These are phyloP conservation scores for Oncorhynchus mykiss DNA, from an alignment of 2,113 vertebrate species.

Conservation along the genomic window DNA sequence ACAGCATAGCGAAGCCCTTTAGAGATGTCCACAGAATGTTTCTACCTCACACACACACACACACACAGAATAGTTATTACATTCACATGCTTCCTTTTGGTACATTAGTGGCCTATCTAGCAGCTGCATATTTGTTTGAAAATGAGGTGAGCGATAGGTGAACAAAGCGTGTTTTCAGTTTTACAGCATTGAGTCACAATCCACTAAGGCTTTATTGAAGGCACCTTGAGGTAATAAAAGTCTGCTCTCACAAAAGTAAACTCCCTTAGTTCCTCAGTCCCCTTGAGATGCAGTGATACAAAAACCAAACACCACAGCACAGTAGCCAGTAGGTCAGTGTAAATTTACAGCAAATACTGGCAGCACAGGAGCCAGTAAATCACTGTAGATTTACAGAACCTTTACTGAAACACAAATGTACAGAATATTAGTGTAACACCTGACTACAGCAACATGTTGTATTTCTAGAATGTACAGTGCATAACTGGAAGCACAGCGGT, in stretches of 20 bases:
- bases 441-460: no score
- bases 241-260: no score
- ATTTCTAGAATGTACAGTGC: no score
- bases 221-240: no score
- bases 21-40: not conserved
- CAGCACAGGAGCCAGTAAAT: no score
- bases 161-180: constrained; percentile 41
- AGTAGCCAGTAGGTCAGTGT: no score
- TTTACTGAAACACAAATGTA: no score
- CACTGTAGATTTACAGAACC: no score
- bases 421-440: no score
- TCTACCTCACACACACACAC: not conserved
- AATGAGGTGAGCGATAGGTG: not conserved
- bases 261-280: not conserved
- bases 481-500: no score
- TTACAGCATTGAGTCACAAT: not conserved
- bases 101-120: not conserved
- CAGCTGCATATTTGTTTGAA: not conserved
- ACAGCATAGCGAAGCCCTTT: constrained; percentile 30
- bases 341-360: no score
- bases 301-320: constrained; percentile 11
- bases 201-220: not conserved
- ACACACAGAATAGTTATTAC: constrained; percentile 56
- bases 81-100: not conserved
- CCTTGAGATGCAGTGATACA: not conserved